These are phyloP conservation scores for Pelvicachromis taeniatus DNA, from an alignment of 2,113 vertebrate genomes.

Conservation along the genomic window DNA sequence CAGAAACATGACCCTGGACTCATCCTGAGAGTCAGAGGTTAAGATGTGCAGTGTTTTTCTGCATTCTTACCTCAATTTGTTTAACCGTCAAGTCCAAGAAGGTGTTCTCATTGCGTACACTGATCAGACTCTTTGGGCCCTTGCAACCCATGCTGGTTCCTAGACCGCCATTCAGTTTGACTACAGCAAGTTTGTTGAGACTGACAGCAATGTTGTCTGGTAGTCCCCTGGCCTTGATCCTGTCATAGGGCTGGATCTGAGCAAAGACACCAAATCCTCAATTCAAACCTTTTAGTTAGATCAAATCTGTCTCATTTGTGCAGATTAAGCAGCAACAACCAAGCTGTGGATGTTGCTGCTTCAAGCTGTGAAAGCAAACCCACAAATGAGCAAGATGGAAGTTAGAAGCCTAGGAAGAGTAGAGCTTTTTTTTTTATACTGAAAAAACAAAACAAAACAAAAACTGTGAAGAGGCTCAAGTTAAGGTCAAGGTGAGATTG, in stretches of 20 bases:
- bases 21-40: neutral
- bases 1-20: neutral
- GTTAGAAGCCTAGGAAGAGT: neutral
- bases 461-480: neutral
- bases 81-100: conserved; percentile 96
- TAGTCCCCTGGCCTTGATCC: conserved; percentile 81
- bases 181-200: conserved; percentile 90
- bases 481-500: neutral
- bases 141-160: conserved; percentile 99
- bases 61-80: conserved; percentile 87
- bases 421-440: neutral
- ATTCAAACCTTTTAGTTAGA: neutral
- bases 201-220: conserved; percentile 80
- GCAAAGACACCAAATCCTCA: neutral
- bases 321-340: neutral
- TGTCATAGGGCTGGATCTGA: conserved; percentile 93
- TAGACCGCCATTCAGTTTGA: conserved; percentile 94
- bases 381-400: neutral
- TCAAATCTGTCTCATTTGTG: neutral
- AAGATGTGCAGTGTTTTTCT: accelerated
- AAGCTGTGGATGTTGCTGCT: neutral
- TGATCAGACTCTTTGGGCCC: conserved; percentile 95
- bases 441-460: neutral
- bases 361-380: neutral
- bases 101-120: conserved; percentile 94